Base-by-base conservation (phyloP, 2,797 vertebrate genomes). In the Lycodopsis pacificus region DNA sequence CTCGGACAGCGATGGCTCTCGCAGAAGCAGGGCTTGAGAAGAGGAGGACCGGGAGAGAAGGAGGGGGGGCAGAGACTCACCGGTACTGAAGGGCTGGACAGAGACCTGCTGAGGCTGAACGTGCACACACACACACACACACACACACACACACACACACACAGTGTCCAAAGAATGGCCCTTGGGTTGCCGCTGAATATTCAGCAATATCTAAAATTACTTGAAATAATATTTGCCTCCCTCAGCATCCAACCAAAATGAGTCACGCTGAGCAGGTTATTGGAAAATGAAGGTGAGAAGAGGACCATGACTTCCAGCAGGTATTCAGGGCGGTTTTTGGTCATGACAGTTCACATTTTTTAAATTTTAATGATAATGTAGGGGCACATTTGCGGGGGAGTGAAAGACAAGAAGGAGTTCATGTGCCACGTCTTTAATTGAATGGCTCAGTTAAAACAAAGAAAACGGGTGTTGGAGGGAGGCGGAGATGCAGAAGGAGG, bases 181-280 rank as follows among this genome's bases (percentile, higher is more conserved):
- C 81, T 46, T 2, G 17, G 74, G 46, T 44, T 62, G 54, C 40
- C 53, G 44, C 1, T 78, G 61, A 88, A 89, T 87, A 83, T 88
- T 81, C 78, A 84, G 71, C 76, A 87, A 78, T 58, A 77, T 40
- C 54, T 71, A 68, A 86, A 88, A 85, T 83, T 65, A 81, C 76
- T 87, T 79, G 74, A 87, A 88, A 91, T 83, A 87, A 90, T 88
- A 89, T 89, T 80, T 80, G 69, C 72, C 77, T 85, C 71, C 19
- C 58, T 81, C 75, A 76, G 74, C 79, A 86, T 82, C 79, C 61
- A 72, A 48, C 25, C 27, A 57, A 67, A 86, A 85, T 87, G 65
- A 88, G 89, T 90, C 80, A 86, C 65, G 79, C 10, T 3, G 71
- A 34, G 62, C 54, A 30, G 81, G 70, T 38, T 66, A 25, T 25